Conservation (phyloP, 2,888 invertebrate species). For the Ochropleura plecta region DNA sequence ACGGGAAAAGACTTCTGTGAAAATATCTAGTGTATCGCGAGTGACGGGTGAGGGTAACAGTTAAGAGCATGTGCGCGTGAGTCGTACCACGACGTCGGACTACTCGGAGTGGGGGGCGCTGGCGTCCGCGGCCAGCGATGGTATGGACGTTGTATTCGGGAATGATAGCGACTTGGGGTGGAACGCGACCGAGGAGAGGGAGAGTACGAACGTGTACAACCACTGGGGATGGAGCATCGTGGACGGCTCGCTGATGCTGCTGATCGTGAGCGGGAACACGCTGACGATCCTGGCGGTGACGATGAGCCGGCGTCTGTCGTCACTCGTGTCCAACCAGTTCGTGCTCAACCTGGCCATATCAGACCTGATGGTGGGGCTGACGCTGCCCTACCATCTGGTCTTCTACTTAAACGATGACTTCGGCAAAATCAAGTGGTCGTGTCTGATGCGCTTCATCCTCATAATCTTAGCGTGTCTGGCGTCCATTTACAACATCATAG, state of each 20-base stretch:
- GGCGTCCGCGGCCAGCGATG: conserved; percentile 89
- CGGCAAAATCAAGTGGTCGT: conserved; percentile 91
- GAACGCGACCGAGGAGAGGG: conserved; percentile 80
- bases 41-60: conserved; percentile 78
- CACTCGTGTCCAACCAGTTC: conserved; percentile 94
- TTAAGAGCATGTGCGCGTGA: conserved; percentile 82
- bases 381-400: conserved; percentile 94
- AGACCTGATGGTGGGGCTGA: conserved; percentile 94
- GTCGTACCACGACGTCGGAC: conserved; percentile 87
- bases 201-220: conserved; percentile 81
- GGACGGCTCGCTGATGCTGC: conserved; percentile 92
- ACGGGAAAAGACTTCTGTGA: conserved; percentile 70
- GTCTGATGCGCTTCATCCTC: conserved; percentile 93
- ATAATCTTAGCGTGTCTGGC: conserved; percentile 94
- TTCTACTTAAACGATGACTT: conserved; percentile 93
- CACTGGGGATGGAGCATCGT: conserved; percentile 92
- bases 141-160: conserved; percentile 87
- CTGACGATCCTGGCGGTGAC: conserved; percentile 94
- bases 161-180: conserved; percentile 83
- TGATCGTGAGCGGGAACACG: conserved; percentile 93
- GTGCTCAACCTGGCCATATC: conserved; percentile 95
- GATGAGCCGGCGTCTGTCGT: conserved; percentile 92
- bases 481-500: conserved; percentile 94
- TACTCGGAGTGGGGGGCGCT: conserved; percentile 84
- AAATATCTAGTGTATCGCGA: conserved; percentile 73